Evolutionary conservation across 1,140 invertebrate species (phyloP), one percentile per base, ranked within the genome.

Genomic region (Heliconius hermathena): DNA sequence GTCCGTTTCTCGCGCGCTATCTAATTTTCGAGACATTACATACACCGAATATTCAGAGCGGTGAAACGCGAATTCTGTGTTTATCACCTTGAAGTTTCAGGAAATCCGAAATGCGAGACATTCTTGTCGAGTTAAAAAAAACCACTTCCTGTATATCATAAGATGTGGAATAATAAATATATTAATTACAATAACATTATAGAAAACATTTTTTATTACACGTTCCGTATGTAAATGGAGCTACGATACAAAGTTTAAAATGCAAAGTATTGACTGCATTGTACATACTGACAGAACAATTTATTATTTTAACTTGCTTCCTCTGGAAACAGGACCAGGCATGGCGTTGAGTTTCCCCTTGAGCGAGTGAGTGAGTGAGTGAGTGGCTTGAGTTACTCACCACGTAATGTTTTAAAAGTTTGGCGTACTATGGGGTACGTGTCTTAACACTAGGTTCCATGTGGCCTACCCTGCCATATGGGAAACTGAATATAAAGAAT

Each of bases 181-280:
- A 66, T 66, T 66, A 66, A 66, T 66, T 66, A 29, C 60, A 66
- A 60, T 60, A 60, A 26, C 8, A 66, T 26, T 66, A 22, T 66
- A 29, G 60, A 26, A 66, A 66, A 66, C 60, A 66, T 26, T 66
- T 66, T 66, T 57, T 66, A 6, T 66, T 66, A 9, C 22, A 26
- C 22, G 8, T 60, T 29, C 22, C n/a, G 8, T 29, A 29, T 29
- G 3, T 66, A 66, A 26, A 66, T 66, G 11, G 13, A 20, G 18
- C 52, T 54, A 60, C 3, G 9, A 9, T 60, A 22, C n/a, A 60
- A 60, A 60, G 22, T 60, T 60, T 60, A 60, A n/a, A 2, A 57
- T 22, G 54, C 16, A 52, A 18, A 52, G 18, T 20, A 6, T 5
- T 52, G 5, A 16, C 33, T 36, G 33, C 5, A 52, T 52, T 52